Conservation (phyloP, 2,797 vertebrate genomes). For the Okamejei kenojei region DNA sequence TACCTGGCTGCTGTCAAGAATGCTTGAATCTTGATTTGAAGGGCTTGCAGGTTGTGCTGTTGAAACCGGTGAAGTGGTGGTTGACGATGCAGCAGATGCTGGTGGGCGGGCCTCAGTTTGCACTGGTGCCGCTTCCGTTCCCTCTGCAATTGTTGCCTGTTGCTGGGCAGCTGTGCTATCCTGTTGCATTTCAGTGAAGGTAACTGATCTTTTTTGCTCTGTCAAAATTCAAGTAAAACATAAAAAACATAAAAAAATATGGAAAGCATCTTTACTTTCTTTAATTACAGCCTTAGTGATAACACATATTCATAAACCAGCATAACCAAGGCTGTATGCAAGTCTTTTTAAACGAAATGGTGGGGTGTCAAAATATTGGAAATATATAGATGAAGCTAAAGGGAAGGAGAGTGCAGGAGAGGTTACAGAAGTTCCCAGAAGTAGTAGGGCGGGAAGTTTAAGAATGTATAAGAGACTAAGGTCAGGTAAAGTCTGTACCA, state of each 20-base stretch:
- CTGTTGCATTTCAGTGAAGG: constrained; percentile 79
- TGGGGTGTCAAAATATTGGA: too few species aligned
- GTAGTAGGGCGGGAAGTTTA: too few species aligned
- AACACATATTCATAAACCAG: background rate
- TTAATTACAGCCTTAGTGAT: background rate
- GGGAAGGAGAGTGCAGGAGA: too few species aligned
- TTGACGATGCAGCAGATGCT: constrained; percentile 53
- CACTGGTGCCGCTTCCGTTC: constrained; percentile 47
- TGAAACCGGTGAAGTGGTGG: constrained; percentile 57
- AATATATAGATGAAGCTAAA: too few species aligned
- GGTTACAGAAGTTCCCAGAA: too few species aligned
- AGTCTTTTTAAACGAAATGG: too few species aligned
- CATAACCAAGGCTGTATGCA: too few species aligned
- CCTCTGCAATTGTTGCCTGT: constrained; percentile 42
- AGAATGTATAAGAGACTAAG: too few species aligned
- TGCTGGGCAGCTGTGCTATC: constrained; percentile 50
- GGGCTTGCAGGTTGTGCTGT: constrained; percentile 48
- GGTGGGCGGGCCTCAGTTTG: constrained; percentile 48
- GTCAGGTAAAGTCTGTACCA: too few species aligned
- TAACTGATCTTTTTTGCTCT: constrained; percentile 92
- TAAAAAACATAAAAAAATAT: too few species aligned
- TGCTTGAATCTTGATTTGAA: constrained; percentile 59
- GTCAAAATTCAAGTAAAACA: constrained; percentile 44
- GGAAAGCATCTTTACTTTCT: too few species aligned
- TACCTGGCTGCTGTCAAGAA: constrained; percentile 64